Conservation (phyloP, 92 coral and sea anemone genomes). For the Epizoanthus rinbou region DNA sequence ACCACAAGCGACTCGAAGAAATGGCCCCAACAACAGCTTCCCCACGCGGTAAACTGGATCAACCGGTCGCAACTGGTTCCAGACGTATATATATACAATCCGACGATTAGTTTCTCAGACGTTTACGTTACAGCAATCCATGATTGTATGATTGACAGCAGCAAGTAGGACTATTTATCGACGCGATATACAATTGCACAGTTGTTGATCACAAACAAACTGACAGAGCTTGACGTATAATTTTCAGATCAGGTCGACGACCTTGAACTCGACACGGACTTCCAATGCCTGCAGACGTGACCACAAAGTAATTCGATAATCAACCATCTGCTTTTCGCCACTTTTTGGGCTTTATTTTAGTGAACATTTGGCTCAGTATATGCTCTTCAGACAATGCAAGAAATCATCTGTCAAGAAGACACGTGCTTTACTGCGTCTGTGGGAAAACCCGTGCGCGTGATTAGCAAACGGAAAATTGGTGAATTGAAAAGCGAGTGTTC, state of each 20-base stretch:
- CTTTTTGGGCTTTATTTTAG: too few relatives aligned
- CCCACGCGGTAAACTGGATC: slow-evolving; percentile 31
- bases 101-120: not conserved
- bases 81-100: not conserved
- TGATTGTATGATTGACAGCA: slow-evolving; percentile 34
- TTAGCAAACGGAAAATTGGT: not conserved
- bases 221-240: not conserved
- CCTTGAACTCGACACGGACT: not conserved
- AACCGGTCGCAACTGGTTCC: slow-evolving; percentile 43
- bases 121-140: not conserved
- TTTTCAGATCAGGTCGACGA: not conserved
- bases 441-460: slow-evolving; percentile 23
- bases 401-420: not conserved
- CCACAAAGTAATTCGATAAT: not conserved
- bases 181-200: not conserved
- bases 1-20: not conserved
- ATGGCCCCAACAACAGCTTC: not conserved
- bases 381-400: not conserved
- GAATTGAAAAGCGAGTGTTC: not conserved
- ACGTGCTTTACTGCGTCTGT: slow-evolving; percentile 29
- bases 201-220: not conserved
- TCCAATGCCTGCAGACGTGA: not conserved
- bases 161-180: not conserved
- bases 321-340: too few relatives aligned
- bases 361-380: too few relatives aligned